Evolutionary conservation across 1,140 invertebrate genomes (phyloP), one percentile per base, ranked within the genome.

Genomic region (Oncopodura yosiiana): DNA sequence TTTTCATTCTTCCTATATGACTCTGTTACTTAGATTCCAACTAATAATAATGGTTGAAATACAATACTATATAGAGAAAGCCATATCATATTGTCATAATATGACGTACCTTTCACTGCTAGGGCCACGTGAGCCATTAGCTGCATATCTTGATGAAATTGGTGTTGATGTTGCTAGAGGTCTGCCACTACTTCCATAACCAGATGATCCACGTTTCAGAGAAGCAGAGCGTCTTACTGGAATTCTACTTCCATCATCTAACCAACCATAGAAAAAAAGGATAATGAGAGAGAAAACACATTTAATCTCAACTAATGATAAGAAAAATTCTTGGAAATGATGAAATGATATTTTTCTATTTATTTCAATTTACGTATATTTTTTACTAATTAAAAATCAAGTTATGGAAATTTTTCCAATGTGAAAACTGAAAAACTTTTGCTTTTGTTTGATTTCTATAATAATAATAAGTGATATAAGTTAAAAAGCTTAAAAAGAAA

Each of bases 221-320:
- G 52, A 59, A 1, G 56, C 46, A 8, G 62, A 62, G 16, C 64
- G 49, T 21, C 60, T n/a, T 11, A 65, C 61, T 24, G 68, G 69
- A 52, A 70, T 69, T 41, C 69, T 61, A 44, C 67, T 59, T 24
- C 44, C 65, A 26, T 83, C 81, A 70, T 83, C 48, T 30, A 43
- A n/a, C n/a, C n/a, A n/a, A n/a, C n/a, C n/a, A n/a, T 23, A 24
- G 43, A 57, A 30, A 27, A 49, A 50, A 43, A 49, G 19, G 9
- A 52, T 21, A 36, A 23, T 14, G 16, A 34, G 0, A 51, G 18
- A 32, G 16, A 39, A 48, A 45, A 26, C 18, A 0, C 29, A 18
- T 37, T 8, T 44, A 26, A 44, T 14, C 14, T 30, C 14, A 44
- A 3, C 19, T 5, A 42, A 18, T 42, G 29, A 18, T 3, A 50